Conservation (phyloP, 2,888 invertebrate genomes). For the Ennomos quercinarius region DNA sequence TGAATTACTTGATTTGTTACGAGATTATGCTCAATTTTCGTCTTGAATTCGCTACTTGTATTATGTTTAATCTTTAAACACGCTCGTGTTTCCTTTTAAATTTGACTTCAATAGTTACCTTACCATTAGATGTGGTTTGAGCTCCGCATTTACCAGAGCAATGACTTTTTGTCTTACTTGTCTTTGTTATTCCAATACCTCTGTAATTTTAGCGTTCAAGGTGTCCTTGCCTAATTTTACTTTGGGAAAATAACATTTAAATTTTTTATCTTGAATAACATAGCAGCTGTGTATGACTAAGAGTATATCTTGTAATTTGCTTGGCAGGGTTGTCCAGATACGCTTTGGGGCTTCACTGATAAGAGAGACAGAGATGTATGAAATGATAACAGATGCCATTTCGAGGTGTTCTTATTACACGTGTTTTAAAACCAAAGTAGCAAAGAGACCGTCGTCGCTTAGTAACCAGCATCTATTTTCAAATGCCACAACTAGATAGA, state of each 20-base stretch:
- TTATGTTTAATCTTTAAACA: slow-evolving; percentile 8
- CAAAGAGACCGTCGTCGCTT: background rate
- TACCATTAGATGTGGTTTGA: slow-evolving; percentile 15
- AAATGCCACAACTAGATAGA: slow-evolving; percentile 4
- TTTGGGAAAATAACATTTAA: slow-evolving; percentile 29
- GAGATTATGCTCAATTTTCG: slow-evolving; percentile 6
- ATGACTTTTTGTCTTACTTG: slow-evolving; percentile 21
- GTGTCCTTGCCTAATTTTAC: slow-evolving; percentile 24
- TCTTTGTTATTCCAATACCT: slow-evolving; percentile 19
- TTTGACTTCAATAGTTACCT: slow-evolving; percentile 14
- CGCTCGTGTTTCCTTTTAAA: slow-evolving; percentile 13
- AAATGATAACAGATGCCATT: slow-evolving; percentile 12
- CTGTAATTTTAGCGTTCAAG: slow-evolving; percentile 28
- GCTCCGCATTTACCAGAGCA: slow-evolving; percentile 23
- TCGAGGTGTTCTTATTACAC: background rate
- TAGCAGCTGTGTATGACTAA: slow-evolving; percentile 34
- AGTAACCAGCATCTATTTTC: background rate
- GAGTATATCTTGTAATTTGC: slow-evolving; percentile 32
- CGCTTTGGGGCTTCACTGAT: slow-evolving; percentile 28
- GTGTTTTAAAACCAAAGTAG: background rate
- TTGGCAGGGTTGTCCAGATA: slow-evolving; percentile 31
- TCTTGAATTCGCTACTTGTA: slow-evolving; percentile 8
- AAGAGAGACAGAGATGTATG: slow-evolving; percentile 17
- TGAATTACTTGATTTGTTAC: slow-evolving; percentile 6
- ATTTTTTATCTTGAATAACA: slow-evolving; percentile 21